Evolutionary conservation across 2,888 invertebrate species (phyloP).

Genomic region (Cheilosia variabilis): DNA sequence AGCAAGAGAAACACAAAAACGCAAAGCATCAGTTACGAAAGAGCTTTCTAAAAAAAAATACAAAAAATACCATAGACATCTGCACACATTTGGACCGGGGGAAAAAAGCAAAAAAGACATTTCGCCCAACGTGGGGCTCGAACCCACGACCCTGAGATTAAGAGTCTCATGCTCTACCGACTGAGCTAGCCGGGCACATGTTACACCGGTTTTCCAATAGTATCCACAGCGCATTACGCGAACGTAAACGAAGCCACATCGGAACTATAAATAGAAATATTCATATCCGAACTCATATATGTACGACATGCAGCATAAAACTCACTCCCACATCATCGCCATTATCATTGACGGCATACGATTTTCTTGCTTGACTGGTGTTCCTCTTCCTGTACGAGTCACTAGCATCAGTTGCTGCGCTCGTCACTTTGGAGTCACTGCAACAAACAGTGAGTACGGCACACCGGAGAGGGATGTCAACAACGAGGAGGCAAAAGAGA

Average conservation of each 20-base stretch:
- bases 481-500: neutral
- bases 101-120: neutral
- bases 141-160: constrained; percentile 84
- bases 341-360: neutral
- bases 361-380: constrained; percentile 13
- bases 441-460: neutral
- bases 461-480: neutral
- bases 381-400: neutral
- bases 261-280: neutral
- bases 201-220: neutral
- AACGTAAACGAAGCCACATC: neutral
- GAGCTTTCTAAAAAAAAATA: no score
- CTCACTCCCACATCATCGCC: neutral
- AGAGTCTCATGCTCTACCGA: constrained; percentile 84
- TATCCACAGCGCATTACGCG: neutral
- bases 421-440: constrained; percentile 9
- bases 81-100: neutral
- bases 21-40: no score
- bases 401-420: neutral
- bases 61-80: no score
- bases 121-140: constrained; percentile 78
- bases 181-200: constrained; percentile 81
- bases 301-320: neutral
- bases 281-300: neutral
- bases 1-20: no score